phyloP scores from a whole-genome alignment of 2,113 vertebrate species.

The Sturnus vulgaris region DNA sequence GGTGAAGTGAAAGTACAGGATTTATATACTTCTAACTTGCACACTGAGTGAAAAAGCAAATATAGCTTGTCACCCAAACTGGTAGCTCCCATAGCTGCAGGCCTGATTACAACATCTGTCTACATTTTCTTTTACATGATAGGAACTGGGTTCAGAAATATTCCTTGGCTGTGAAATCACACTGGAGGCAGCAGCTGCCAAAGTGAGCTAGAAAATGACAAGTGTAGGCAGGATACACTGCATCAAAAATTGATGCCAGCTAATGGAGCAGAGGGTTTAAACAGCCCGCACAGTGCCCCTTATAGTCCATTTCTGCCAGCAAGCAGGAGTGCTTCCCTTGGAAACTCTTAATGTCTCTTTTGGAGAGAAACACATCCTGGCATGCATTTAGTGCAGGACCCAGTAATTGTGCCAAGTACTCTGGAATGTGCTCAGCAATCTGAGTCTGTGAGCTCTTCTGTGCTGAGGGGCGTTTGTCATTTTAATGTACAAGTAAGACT shows the following conservation, averaged over 20 bases:
- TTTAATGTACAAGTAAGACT: neutral
- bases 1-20: neutral
- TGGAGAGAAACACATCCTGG: neutral
- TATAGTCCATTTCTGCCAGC: neutral
- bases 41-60: neutral
- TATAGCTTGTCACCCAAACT: neutral
- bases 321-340: neutral
- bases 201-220: neutral
- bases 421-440: neutral
- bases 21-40: neutral
- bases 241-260: conserved; percentile 8
- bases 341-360: neutral
- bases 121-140: neutral
- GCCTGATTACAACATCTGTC: neutral
- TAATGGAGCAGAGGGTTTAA: neutral
- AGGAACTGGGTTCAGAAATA: neutral
- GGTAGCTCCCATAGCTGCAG: neutral
- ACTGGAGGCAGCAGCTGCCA: conserved; percentile 30
- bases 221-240: neutral
- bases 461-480: neutral
- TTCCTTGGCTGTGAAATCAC: neutral
- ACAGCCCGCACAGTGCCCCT: neutral
- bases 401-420: neutral
- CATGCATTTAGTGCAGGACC: neutral
- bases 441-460: neutral